These are phyloP conservation scores for Penelope pileata DNA, from an alignment of 2,113 vertebrate genomes.

Conservation along the genomic window DNA sequence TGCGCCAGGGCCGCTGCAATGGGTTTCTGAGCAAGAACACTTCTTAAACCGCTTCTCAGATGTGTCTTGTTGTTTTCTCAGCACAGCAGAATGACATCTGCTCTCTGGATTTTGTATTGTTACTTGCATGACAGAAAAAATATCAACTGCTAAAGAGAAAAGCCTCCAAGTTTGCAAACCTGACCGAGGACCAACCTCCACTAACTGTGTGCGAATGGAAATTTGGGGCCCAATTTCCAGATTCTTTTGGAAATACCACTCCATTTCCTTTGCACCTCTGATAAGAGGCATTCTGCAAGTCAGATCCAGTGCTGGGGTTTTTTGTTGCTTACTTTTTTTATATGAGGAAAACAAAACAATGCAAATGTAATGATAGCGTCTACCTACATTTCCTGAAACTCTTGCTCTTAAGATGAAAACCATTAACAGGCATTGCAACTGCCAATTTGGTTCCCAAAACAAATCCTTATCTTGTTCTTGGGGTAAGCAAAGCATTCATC, in stretches of 20 bases:
- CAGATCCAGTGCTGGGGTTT: neutral
- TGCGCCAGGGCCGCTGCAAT: neutral
- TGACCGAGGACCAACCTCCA: neutral
- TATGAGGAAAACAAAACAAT: neutral
- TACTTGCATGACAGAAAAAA: neutral
- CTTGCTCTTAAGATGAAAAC: neutral
- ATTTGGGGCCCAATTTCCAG: neutral
- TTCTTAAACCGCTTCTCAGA: neutral
- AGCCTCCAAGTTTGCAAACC: neutral
- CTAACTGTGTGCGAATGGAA: neutral
- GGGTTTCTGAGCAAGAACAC: neutral
- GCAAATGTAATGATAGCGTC: slow-evolving; percentile 7
- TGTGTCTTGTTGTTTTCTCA: neutral
- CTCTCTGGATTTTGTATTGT: neutral
- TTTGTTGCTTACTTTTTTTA: neutral
- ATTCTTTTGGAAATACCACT: neutral
- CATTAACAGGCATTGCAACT: neutral
- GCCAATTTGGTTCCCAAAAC: slow-evolving; percentile 22
- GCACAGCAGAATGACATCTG: rapidly evolving
- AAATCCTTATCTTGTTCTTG: neutral
- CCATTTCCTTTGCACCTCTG: neutral
- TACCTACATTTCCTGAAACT: neutral
- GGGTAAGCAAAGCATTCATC: neutral
- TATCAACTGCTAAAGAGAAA: neutral
- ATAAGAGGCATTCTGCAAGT: neutral